Base-by-base conservation (phyloP, 1,140 invertebrate genomes). In the Rhopalosiphum maidis region DNA sequence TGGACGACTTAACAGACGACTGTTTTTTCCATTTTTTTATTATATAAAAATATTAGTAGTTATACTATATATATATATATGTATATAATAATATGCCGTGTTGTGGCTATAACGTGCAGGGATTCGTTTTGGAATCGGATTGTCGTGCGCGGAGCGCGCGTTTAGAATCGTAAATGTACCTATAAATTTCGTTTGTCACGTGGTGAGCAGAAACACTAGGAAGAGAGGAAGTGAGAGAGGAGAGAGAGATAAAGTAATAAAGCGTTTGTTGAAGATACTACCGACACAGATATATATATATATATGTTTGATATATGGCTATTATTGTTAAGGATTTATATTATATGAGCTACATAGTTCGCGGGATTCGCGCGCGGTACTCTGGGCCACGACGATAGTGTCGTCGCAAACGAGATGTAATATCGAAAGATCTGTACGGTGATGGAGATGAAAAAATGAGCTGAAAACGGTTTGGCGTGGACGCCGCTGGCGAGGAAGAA, bases 291-390 rank as follows among this genome's bases (percentile, higher is more conserved):
- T 9, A 68, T 30, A 23, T 18, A 51, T 1, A 48, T 51, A 30
- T 3, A 60, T 11, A 60, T n/a, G 30, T n/a, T 68, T 68, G 60
- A 68, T 68, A 68, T n/a, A 77, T 77, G 5, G 60, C 15, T 77
- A 35, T 77, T 77, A 77, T 77, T 77, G 60, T 77, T 77, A 77
- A 18, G 60, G 60, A 77, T 77, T 77, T 77, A 77, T 77, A n/a
- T 18, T 77, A 77, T n/a, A 68, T 11, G 60, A 77, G 30, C 15
- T 77, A 77, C n/a, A 35, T n/a, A 77, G 60, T n/a, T 77, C 4
- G 15, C 11, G 60, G 60, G n/a, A 77, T n/a, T 25, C 30, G 30
- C 7, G 25, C 30, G 30, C 30, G 60, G 60, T 41, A 41, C 41
- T 37, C 82, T 77, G 82, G 37, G 82, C 18, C 18, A 6, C 25